Evolutionary conservation across 2,888 invertebrate genomes (phyloP).

Genomic region (Sisyra terminalis): DNA sequence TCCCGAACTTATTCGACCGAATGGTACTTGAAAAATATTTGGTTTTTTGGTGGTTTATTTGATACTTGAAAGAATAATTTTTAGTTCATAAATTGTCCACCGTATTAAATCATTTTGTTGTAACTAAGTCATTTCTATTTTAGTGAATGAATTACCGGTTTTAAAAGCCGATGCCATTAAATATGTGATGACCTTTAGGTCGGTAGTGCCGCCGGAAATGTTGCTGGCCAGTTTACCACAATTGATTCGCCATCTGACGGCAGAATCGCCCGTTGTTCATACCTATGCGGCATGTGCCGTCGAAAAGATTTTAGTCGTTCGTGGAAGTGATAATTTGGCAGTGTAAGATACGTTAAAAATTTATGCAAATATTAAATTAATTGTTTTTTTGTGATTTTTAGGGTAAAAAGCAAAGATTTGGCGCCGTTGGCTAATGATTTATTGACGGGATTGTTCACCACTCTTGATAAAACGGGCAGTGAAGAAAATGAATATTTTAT

Average conservation of each 20-base stretch:
- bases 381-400: constrained; percentile 17
- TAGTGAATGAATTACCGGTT: constrained; percentile 78
- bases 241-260: constrained; percentile 57
- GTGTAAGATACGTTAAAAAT: constrained; percentile 26
- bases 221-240: constrained; percentile 60
- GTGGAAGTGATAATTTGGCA: constrained; percentile 35
- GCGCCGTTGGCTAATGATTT: constrained; percentile 50
- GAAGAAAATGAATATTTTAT: constrained; percentile 95
- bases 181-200: constrained; percentile 90
- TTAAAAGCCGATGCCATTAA: constrained; percentile 93
- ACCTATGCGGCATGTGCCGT: constrained; percentile 88
- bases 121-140: too few species aligned
- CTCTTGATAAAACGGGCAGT: constrained; percentile 54
- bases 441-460: constrained; percentile 57
- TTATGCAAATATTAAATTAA: constrained; percentile 4
- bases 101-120: too few species aligned
- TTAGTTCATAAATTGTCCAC: too few species aligned
- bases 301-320: constrained; percentile 73
- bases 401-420: constrained; percentile 42
- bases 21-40: constrained; percentile 32
- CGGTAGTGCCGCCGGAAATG: constrained; percentile 66
- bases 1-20: constrained; percentile 61
- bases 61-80: too few species aligned
- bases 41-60: neutral
- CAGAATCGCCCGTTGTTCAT: constrained; percentile 75